A percentile compares a stretch with the other conserved stretches of the same genome.
phyloP scores from a whole-genome alignment of 1,140 invertebrate genomes.

The Brachionus manjavacas region DNA sequence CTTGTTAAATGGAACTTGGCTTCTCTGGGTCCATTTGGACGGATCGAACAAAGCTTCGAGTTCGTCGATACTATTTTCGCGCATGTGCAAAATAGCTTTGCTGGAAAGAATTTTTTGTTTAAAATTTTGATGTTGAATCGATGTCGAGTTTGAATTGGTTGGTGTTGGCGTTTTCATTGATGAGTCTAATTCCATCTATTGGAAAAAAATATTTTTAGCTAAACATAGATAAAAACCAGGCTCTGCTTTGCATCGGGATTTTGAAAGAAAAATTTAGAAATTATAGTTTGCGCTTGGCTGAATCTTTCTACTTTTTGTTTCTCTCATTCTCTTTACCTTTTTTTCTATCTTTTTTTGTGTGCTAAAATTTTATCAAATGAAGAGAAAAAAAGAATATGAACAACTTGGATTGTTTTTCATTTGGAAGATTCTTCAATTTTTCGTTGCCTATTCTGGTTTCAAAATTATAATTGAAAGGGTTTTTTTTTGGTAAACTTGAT shows the following conservation, averaged over 20 bases:
- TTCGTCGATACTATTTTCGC: slow-evolving; percentile 40
- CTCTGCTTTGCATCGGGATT: neutral
- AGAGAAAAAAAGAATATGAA: neutral
- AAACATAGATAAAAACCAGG: neutral
- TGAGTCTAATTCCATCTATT: slow-evolving; percentile 19
- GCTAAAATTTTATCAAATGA: neutral
- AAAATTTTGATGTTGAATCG: slow-evolving; percentile 18
- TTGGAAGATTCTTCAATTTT: neutral
- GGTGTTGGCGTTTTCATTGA: neutral
- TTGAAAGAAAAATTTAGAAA: neutral
- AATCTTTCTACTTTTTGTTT: neutral
- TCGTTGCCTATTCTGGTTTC: neutral
- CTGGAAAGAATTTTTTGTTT: neutral
- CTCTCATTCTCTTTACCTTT: neutral
- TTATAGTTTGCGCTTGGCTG: neutral
- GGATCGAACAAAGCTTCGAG: slow-evolving; percentile 34
- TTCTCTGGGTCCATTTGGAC: slow-evolving; percentile 24
- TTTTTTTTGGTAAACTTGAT: neutral
- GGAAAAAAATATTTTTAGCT: neutral
- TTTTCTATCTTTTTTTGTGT: neutral
- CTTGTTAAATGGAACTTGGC: neutral
- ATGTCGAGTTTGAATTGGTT: neutral
- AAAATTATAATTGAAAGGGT: slow-evolving; percentile 19
- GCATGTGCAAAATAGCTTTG: slow-evolving; percentile 19
- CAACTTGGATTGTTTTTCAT: neutral